Evolutionary conservation across 2,888 invertebrate genomes (phyloP).

Genomic region (Agonopterix alstromeriana): DNA sequence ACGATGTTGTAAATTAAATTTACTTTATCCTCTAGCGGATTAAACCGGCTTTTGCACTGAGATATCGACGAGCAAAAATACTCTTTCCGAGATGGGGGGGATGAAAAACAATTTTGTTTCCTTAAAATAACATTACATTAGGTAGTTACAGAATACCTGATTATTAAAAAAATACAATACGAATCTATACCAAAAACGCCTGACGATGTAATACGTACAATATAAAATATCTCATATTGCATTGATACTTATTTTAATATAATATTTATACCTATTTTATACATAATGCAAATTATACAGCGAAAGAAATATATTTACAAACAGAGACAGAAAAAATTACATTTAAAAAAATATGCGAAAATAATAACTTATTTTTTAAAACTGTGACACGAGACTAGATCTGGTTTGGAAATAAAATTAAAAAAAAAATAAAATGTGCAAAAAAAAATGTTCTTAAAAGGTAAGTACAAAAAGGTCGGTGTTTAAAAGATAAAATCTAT

Average conservation of each 20-base stretch:
- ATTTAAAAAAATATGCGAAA: conserved; percentile 11
- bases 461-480: conserved; percentile 9
- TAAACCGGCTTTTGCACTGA: too few relatives aligned
- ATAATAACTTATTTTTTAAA: conserved; percentile 67
- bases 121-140: too few relatives aligned
- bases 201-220: too few relatives aligned
- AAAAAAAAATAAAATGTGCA: conserved; percentile 15
- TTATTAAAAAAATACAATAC: too few relatives aligned
- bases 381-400: conserved; percentile 75
- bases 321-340: neutral
- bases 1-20: too few relatives aligned
- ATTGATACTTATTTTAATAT: neutral
- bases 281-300: conserved; percentile 9
- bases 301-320: conserved; percentile 1
- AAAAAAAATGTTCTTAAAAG: conserved; percentile 15
- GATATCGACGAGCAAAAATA: too few relatives aligned
- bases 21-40: too few relatives aligned
- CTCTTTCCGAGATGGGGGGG: too few relatives aligned
- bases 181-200: too few relatives aligned
- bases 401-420: conserved; percentile 51
- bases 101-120: too few relatives aligned
- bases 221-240: neutral
- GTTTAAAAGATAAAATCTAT: conserved; percentile 17
- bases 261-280: neutral
- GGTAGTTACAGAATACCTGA: too few relatives aligned